These are phyloP conservation scores for Clanis bilineata DNA, from an alignment of 2,888 invertebrate species.

Conservation along the genomic window DNA sequence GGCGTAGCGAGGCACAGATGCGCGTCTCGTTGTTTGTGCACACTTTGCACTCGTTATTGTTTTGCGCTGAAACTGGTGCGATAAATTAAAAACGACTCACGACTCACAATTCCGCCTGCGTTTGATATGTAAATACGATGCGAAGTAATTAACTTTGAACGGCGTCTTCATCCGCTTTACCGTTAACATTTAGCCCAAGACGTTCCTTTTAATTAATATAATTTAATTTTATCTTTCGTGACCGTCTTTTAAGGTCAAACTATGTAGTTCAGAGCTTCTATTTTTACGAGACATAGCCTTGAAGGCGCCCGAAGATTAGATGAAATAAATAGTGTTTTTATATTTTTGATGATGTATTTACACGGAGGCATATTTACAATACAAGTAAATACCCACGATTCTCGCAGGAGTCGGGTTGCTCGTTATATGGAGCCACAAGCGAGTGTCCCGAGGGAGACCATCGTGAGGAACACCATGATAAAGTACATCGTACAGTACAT, in stretches of 20 bases:
- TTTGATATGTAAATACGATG: background rate
- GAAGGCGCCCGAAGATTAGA: background rate
- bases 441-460: background rate
- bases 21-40: constrained; percentile 11
- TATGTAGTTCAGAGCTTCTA: background rate
- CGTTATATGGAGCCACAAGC: background rate
- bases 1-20: background rate
- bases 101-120: background rate
- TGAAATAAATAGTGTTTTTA: too few relatives aligned
- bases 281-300: too few relatives aligned
- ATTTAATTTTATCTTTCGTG: background rate
- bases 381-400: background rate
- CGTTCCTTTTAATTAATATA: background rate
- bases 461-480: background rate
- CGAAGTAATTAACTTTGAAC: background rate
- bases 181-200: background rate
- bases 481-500: background rate
- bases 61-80: background rate
- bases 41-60: constrained; percentile 12
- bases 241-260: background rate
- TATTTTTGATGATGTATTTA: background rate
- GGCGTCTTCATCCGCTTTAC: background rate
- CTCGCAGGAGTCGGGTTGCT: background rate
- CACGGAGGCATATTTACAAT: background rate
- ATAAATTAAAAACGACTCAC: background rate